Evolutionary conservation across 1,140 invertebrate genomes (phyloP).

Genomic region (Drosophila repleta): DNA sequence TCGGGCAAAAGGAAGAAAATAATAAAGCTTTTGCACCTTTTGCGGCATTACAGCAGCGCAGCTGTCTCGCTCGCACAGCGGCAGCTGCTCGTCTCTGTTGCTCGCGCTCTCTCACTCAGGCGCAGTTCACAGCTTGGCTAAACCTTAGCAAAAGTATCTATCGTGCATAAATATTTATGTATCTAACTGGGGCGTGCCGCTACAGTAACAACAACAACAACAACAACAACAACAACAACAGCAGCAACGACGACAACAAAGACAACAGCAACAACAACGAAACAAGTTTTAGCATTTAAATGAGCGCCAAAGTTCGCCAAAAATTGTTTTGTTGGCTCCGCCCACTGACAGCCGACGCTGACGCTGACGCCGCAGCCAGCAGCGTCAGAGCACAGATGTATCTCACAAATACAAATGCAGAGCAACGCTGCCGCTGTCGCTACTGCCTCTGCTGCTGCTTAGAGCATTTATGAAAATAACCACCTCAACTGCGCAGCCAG

Average conservation of each 20-base stretch:
- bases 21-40: conserved; percentile 55
- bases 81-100: neutral
- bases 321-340: conserved; percentile 73
- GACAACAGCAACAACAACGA: conserved; percentile 14
- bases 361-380: conserved; percentile 33
- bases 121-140: conserved; percentile 75
- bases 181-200: conserved; percentile 83
- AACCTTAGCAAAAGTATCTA: conserved; percentile 76
- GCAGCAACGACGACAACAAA: neutral
- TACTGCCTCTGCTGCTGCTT: conserved; percentile 40
- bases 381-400: conserved; percentile 29
- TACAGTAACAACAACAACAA: conserved; percentile 47
- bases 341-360: conserved; percentile 46
- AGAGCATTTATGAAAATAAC: conserved; percentile 64
- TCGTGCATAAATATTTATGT: conserved; percentile 82
- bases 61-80: conserved; percentile 31
- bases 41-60: conserved; percentile 8
- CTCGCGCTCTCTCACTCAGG: conserved; percentile 30
- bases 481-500: conserved; percentile 41
- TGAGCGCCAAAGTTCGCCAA: conserved; percentile 62
- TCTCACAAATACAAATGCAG: conserved; percentile 53
- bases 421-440: conserved; percentile 11
- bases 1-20: conserved; percentile 18
- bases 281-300: conserved; percentile 68
- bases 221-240: conserved; percentile 28